Evolutionary conservation across 2,113 vertebrate genomes (phyloP).

Genomic region (Euleptes europaea): DNA sequence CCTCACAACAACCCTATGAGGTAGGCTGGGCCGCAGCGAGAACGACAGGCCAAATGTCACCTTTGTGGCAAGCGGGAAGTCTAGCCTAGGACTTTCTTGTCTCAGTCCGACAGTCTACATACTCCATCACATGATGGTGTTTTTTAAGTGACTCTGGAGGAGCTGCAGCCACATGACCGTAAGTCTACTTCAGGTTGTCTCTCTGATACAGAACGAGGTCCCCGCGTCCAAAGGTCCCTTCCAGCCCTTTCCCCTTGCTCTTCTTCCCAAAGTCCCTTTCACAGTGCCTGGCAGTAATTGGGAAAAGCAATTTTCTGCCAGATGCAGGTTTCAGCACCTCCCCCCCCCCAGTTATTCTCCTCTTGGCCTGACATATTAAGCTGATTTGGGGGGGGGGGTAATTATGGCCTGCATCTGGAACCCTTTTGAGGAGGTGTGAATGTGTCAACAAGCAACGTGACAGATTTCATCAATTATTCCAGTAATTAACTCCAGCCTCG

Average conservation of each 20-base stretch:
- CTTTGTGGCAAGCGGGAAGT: too few species aligned
- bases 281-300: slow-evolving; percentile 53
- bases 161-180: too few species aligned
- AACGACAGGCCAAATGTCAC: too few species aligned
- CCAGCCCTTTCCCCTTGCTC: not conserved
- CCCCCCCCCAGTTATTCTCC: not conserved
- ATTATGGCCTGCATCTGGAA: slow-evolving; percentile 58
- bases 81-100: too few species aligned
- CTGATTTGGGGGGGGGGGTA: slow-evolving; percentile 18
- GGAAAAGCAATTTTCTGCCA: slow-evolving; percentile 35
- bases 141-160: too few species aligned
- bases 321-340: not conserved
- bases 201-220: too few species aligned
- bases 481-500: slow-evolving; percentile 43
- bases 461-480: slow-evolving; percentile 63
- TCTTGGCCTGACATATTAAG: slow-evolving; percentile 8
- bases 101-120: too few species aligned
- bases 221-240: too few species aligned
- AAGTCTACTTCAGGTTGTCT: too few species aligned
- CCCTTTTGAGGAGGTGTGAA: slow-evolving; percentile 58
- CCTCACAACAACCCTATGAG: too few species aligned
- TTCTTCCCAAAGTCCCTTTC: not conserved
- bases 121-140: too few species aligned
- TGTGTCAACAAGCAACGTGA: slow-evolving; percentile 37
- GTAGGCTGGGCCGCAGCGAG: too few species aligned